Evolutionary conservation across 2,888 invertebrate species (phyloP).

Genomic region (Monochamus alternatus): DNA sequence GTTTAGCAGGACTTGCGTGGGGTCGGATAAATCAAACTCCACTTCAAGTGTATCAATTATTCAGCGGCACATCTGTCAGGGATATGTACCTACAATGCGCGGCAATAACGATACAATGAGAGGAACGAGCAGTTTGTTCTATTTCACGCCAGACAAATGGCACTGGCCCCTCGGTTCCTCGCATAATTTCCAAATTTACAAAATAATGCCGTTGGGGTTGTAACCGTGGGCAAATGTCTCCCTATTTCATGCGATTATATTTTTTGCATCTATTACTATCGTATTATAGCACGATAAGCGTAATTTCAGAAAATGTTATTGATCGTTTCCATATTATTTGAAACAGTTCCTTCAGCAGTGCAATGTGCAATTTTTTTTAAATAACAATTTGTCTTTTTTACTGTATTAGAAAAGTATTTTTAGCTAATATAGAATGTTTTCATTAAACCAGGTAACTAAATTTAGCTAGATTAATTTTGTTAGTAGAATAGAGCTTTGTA

Average conservation of each 20-base stretch:
- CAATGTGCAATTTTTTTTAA: too few species aligned
- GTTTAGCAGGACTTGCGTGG: constrained; percentile 53
- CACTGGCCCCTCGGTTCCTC: constrained; percentile 53
- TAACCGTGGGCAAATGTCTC: background rate
- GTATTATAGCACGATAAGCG: too few species aligned
- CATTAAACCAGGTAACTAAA: too few species aligned
- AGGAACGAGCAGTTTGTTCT: constrained; percentile 59
- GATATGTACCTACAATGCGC: constrained; percentile 61
- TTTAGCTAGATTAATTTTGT: too few species aligned
- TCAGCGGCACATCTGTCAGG: constrained; percentile 68
- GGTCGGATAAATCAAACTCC: constrained; percentile 66
- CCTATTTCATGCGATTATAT: constrained; percentile 5
- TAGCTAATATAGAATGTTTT: too few species aligned
- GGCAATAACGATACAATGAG: constrained; percentile 59
- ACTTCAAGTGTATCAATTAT: constrained; percentile 69
- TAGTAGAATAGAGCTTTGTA: too few species aligned
- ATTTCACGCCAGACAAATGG: constrained; percentile 56
- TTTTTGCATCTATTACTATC: background rate
- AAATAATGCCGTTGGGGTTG: constrained; percentile 53
- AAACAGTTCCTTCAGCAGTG: too few species aligned
- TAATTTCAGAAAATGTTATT: too few species aligned
- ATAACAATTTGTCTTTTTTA: too few species aligned
- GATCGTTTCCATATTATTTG: too few species aligned
- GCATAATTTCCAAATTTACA: constrained; percentile 65
- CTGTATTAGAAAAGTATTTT: too few species aligned